Base-by-base conservation (phyloP, 2,113 vertebrate species). In the Lepisosteus osseus region DNA sequence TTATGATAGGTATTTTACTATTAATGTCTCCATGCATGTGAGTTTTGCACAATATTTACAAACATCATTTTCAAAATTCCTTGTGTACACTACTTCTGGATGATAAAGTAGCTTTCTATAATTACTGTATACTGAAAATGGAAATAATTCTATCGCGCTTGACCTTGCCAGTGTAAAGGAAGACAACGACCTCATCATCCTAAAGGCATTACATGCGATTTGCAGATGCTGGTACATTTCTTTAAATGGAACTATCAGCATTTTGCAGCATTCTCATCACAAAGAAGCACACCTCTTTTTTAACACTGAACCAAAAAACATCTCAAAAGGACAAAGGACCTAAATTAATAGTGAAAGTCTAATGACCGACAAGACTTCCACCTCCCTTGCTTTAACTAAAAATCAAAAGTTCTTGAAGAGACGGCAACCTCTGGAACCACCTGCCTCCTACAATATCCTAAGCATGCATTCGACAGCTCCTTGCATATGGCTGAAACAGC, bases 401-500 rank as follows among this genome's bases (percentile, higher is more conserved):
- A 77, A 79, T 75, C 29, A 44, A 11, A 14, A 69, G 55, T 9
- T 61, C 47, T 47, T 17, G 54, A 73, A 59, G 54, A 57, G 13
- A 15, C 44, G 14, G 91, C 91, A 89, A 92, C 92, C 92, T 91
- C 92, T 92, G 86, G 86, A 93, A 91, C 82, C 72, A 68, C 76
- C 92, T 92, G 91, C 90, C 88, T 88, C 78, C 91, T 80, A 84
- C 90, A 85, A 86, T 91, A 90, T 90, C 71, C 54, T 64, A 65
- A 74, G 73, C 72, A 61, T 57, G 15, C 69, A 73, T 61, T 74
- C 89, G 87, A 90, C 91, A 90, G 90, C 90, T 92, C 93, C 93
- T 94, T 94, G 91, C 87, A 91, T 92, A 92, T 92, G 92, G 94
- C 92, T 93, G 92, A 89, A 92, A 90, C 91, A 88, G 93, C 93